Evolutionary conservation across 2,888 invertebrate genomes (phyloP), one percentile per base, ranked within the genome.

Genomic region (Allolobophora icterica): DNA sequence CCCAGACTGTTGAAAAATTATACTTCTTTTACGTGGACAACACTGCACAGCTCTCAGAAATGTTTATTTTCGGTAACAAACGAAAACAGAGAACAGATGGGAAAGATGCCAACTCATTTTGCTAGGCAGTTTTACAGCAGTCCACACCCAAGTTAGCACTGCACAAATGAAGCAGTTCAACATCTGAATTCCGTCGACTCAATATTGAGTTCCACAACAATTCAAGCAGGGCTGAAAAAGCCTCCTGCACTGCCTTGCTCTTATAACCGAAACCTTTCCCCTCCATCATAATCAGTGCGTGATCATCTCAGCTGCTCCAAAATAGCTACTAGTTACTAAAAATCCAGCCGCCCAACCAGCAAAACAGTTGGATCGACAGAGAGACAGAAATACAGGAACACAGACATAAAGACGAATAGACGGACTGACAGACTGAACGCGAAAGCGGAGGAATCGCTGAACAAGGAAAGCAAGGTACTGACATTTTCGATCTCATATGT

Each of bases 61-160:
- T n/a, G n/a, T 71, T 71, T 71, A 8, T n/a, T 71, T 52, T 71
- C 30, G 13, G n/a, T 13, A 71, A 71, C 71, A 71, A 71, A 30
- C n/a, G n/a, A 71, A 71, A 71, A 71, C n/a, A n/a, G 71, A 71
- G n/a, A 71, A 30, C 71, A 71, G 71, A 71, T 71, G 71, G 71
- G 13, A 71, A 71, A 30, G n/a, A 17, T 71, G 71, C 71, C n/a
- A 71, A 30, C n/a, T 71, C 71, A 17, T 71, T 71, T n/a, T 71
- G 30, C 71, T n/a, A n/a, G 1, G 30, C 71, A n/a, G n/a, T n/a
- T 71, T 71, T n/a, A n/a, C 71, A 71, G 71, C 4, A n/a, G 71
- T 71, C 71, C 71, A 71, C 71, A 71, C 71, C 71, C 71, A n/a
- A 71, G 52, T 8, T 71, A n/a, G 71, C 6, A n/a, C 71, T 17